Evolutionary conservation across 2,113 vertebrate species (phyloP).

Genomic region (Embiotoca jacksoni): DNA sequence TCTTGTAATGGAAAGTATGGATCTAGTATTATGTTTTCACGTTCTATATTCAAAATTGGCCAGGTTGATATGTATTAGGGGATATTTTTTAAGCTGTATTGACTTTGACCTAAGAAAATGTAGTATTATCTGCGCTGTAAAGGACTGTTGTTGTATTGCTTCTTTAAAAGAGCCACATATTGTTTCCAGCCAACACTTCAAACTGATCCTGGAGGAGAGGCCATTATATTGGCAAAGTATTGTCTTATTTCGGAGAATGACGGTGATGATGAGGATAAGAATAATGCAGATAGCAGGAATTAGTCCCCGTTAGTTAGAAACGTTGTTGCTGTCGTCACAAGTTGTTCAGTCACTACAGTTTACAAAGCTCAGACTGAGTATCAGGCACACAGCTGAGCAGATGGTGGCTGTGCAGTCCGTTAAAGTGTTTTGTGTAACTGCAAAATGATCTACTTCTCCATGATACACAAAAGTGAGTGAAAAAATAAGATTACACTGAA

Average conservation of each 20-base stretch:
- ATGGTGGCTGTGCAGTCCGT: conserved; percentile 27
- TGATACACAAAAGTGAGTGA: not conserved
- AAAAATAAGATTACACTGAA: no score
- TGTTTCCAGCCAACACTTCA: not conserved
- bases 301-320: not conserved
- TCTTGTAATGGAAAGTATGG: no score
- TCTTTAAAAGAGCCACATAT: not conserved
- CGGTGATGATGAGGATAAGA: not conserved
- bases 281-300: not conserved
- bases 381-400: conserved; percentile 27
- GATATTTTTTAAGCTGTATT: no score
- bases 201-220: no score
- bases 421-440: conserved; percentile 14
- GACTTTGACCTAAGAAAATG: no score
- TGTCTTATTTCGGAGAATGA: not conserved
- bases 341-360: not conserved
- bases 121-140: no score
- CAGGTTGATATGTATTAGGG: no score
- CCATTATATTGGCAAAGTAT: not conserved
- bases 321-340: conserved; percentile 8
- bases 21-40: no score
- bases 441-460: not conserved
- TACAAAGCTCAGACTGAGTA: conserved; percentile 3
- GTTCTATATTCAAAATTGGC: no score
- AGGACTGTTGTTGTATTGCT: not conserved